A percentile compares a stretch with the other conserved stretches of the same genome.
These are phyloP conservation scores for Macrophya annulata DNA, from an alignment of 2,888 invertebrate species.

Conservation along the genomic window DNA sequence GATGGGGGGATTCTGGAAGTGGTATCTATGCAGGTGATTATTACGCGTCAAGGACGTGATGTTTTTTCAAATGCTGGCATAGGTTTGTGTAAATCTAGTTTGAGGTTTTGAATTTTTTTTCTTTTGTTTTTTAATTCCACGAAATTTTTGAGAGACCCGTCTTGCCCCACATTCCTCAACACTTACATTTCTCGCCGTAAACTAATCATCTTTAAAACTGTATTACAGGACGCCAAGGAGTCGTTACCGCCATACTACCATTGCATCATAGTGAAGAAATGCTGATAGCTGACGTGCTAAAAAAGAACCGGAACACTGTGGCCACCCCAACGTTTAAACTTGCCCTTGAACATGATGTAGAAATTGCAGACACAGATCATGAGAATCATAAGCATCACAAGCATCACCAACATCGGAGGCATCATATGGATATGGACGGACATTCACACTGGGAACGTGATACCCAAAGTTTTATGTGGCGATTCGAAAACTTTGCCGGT, in stretches of 20 bases:
- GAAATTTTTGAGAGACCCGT: background rate
- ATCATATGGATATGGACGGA: background rate
- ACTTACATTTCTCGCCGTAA: background rate
- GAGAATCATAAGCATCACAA: background rate
- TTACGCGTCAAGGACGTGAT: background rate
- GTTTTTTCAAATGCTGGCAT: background rate
- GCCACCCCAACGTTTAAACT: background rate
- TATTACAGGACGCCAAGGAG: slow-evolving; percentile 28
- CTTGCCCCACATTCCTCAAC: background rate
- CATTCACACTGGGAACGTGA: background rate
- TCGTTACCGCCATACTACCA: background rate
- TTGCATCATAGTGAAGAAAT: background rate
- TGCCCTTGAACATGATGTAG: background rate
- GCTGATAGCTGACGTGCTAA: slow-evolving; percentile 13
- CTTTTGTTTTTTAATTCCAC: too few species aligned
- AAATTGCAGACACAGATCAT: background rate
- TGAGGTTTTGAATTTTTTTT: background rate
- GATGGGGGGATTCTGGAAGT: slow-evolving; percentile 78
- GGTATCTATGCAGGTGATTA: slow-evolving; percentile 79
- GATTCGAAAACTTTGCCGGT: background rate
- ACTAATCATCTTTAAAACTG: background rate
- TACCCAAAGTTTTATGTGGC: background rate
- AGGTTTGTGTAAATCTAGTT: background rate
- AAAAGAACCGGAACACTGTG: background rate
- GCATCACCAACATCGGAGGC: background rate